Evolutionary conservation across 2,113 vertebrate genomes (phyloP).

Genomic region (Mesitornis unicolor): DNA sequence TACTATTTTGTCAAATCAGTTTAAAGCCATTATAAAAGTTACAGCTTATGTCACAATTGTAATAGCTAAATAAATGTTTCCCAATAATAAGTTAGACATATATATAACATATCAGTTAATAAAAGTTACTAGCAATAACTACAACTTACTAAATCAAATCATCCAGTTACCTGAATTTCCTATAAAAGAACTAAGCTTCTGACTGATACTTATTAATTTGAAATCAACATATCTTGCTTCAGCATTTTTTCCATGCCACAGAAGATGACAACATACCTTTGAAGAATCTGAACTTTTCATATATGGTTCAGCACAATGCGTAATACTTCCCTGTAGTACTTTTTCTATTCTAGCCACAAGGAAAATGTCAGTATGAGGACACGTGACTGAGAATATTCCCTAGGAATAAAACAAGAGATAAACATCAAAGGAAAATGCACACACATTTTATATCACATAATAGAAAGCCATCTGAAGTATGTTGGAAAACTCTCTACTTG

Average conservation of each 20-base stretch:
- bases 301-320: slow-evolving; percentile 94
- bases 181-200: neutral
- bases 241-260: neutral
- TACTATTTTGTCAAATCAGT: neutral
- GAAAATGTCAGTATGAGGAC: slow-evolving; percentile 96
- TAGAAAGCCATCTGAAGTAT: neutral
- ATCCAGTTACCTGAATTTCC: neutral
- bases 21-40: neutral
- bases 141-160: neutral
- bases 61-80: neutral
- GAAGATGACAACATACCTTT: slow-evolving; percentile 80
- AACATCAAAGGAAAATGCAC: neutral
- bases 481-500: neutral
- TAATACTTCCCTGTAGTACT: slow-evolving; percentile 93
- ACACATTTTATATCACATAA: neutral
- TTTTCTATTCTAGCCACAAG: slow-evolving; percentile 97
- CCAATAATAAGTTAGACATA: neutral
- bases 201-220: neutral
- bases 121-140: neutral
- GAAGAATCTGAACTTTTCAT: slow-evolving; percentile 96
- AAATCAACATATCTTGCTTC: neutral
- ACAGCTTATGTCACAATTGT: accelerated
- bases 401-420: slow-evolving; percentile 48
- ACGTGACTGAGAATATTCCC: slow-evolving; percentile 95
- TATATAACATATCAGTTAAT: neutral